Percentiles rank a stretch among this genome's conserved stretches.
Conservation (phyloP, 2,888 invertebrate genomes). For the Zhengitettix transpicula region DNA sequence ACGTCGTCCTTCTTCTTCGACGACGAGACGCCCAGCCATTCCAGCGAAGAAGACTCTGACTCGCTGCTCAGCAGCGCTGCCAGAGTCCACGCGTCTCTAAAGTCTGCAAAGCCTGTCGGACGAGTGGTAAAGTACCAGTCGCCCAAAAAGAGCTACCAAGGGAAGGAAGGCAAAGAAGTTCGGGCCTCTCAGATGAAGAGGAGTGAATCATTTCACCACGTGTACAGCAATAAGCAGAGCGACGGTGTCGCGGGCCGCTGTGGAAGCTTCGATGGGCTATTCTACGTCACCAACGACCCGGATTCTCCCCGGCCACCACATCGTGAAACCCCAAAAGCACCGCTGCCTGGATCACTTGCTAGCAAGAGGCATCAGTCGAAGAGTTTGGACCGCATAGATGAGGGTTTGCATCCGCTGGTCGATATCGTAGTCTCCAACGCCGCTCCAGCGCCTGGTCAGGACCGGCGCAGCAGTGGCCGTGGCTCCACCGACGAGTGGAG, state of each 20-base stretch:
- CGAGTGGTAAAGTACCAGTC: background rate
- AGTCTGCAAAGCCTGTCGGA: background rate
- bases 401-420: slow-evolving; percentile 52
- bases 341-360: background rate
- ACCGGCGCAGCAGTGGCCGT: slow-evolving; percentile 7
- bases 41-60: slow-evolving; percentile 37
- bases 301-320: slow-evolving; percentile 16
- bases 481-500: slow-evolving; percentile 13
- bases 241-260: slow-evolving; percentile 13
- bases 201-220: slow-evolving; percentile 23
- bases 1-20: slow-evolving; percentile 10
- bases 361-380: slow-evolving; percentile 32
- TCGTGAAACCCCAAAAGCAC: slow-evolving; percentile 14
- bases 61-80: slow-evolving; percentile 40
- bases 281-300: slow-evolving; percentile 21
- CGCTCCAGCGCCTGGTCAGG: background rate
- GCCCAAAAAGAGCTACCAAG: background rate
- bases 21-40: slow-evolving; percentile 10
- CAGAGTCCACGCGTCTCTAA: background rate
- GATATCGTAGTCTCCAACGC: slow-evolving; percentile 47
- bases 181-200: slow-evolving; percentile 15
- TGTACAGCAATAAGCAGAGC: slow-evolving; percentile 1
- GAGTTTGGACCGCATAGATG: slow-evolving; percentile 62
- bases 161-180: slow-evolving; percentile 2
- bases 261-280: slow-evolving; percentile 27